Conservation (phyloP, 2,888 invertebrate species). For the Uropetala carovei region DNA sequence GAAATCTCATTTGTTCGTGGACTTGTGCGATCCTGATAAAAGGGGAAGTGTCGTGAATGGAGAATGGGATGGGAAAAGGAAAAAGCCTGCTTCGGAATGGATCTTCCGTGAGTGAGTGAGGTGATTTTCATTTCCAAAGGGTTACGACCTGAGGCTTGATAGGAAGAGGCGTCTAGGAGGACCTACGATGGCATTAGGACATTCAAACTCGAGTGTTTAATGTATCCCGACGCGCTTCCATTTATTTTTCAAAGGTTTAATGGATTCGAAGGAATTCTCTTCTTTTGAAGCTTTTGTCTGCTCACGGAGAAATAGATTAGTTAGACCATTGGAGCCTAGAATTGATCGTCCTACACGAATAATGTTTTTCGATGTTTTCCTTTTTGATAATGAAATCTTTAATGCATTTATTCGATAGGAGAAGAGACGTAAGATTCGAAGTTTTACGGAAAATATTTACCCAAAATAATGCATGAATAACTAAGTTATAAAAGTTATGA, state of each 20-base stretch:
- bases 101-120: background rate
- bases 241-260: background rate
- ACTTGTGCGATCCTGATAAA: conserved; percentile 19
- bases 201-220: background rate
- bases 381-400: no score
- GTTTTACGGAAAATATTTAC: no score
- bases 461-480: no score
- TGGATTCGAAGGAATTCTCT: background rate
- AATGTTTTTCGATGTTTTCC: background rate
- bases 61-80: background rate
- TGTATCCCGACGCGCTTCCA: background rate
- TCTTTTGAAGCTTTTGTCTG: background rate
- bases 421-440: no score
- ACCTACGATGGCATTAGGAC: background rate
- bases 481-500: no score
- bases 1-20: conserved; percentile 19
- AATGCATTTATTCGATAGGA: no score
- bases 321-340: background rate
- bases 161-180: background rate
- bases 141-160: background rate
- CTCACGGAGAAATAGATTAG: background rate
- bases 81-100: background rate
- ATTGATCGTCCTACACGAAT: background rate
- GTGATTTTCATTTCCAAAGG: background rate
- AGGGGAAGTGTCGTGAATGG: background rate